phyloP scores from a whole-genome alignment of 92 coral and sea anemone species.

The Bergia sp. region DNA sequence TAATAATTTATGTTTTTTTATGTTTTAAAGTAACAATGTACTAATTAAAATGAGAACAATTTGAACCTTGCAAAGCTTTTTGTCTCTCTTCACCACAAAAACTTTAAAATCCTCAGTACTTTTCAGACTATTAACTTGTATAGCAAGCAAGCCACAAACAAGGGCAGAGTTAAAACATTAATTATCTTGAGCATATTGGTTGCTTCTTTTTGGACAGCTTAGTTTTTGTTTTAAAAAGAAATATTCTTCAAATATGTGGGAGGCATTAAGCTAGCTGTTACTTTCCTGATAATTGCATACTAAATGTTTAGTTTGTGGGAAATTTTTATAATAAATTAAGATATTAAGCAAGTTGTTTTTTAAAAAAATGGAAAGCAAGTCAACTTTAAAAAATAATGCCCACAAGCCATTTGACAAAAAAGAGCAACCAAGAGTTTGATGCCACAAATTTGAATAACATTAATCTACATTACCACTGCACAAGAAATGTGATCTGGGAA shows the following conservation, averaged over 20 bases:
- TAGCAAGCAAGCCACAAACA: background rate
- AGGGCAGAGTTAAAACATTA: background rate
- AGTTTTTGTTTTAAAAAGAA: background rate
- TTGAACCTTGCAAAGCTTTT: background rate
- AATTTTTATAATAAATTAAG: background rate
- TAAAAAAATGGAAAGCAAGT: background rate
- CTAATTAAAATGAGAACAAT: no score
- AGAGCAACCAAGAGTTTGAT: background rate
- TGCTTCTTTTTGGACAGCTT: background rate
- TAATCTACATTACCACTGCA: no score
- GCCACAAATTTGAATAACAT: no score
- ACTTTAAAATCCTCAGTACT: background rate
- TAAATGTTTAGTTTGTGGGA: no score
- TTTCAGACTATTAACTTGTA: background rate
- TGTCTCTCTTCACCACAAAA: background rate
- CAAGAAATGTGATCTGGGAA: no score
- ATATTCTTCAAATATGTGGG: background rate
- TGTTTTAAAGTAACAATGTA: background rate
- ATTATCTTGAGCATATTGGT: background rate
- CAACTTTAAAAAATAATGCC: background rate
- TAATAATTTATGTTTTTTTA: no score
- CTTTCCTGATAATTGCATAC: background rate
- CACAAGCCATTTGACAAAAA: background rate
- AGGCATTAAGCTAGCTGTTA: background rate
- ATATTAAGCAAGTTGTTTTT: background rate